Base-by-base conservation (phyloP, 2,797 vertebrate genomes). In the Diplodus puntazzo region DNA sequence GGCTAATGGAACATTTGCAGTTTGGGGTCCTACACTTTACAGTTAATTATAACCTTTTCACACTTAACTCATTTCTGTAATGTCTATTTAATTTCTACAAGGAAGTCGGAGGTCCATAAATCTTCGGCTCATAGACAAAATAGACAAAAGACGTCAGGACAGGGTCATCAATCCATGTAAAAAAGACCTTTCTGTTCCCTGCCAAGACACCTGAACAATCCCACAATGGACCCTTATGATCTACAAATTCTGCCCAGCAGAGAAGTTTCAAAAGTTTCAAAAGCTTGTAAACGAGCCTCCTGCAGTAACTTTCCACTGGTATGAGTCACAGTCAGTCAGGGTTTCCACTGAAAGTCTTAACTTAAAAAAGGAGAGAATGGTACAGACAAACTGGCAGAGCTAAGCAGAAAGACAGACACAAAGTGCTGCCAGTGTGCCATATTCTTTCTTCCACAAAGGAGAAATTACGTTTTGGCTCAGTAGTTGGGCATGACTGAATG, bases 321-420 rank as follows among this genome's bases (percentile, higher is more conserved):
- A 46, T 86, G 85, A 89, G 72, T 88, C 87, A 75, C 65, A 74
- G 70, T 81, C 81, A 73, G 42, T 81, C 81, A 73, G 42, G 11
- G 34, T 83, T 84, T 81, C 79, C 72, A 81, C 42, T 43, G 34
- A 89, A 81, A 85, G 67, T 54, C 30, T 64, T 61, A 11, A 59
- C 58, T 81, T 73, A 65, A 77, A 76, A 80, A 58, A 76, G 34
- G 50, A 53, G 64, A 23, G 49, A 6, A 0, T 13, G 25, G 58
- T 23, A n/a, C 39, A 67, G 58, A 55, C 8, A 78, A 69, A 76
- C 66, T 58, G 61, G 77, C 57, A 67, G 64, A 34, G 23, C 50
- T 60, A 63, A 63, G 63, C 70, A 83, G 63, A 87, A 70, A 86
- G 39, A 79, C 49, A 78, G 75, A 75, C 49, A 21, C 45, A 71